Evolutionary conservation across 1,140 invertebrate species (phyloP).

Genomic region (Drosophila erecta): DNA sequence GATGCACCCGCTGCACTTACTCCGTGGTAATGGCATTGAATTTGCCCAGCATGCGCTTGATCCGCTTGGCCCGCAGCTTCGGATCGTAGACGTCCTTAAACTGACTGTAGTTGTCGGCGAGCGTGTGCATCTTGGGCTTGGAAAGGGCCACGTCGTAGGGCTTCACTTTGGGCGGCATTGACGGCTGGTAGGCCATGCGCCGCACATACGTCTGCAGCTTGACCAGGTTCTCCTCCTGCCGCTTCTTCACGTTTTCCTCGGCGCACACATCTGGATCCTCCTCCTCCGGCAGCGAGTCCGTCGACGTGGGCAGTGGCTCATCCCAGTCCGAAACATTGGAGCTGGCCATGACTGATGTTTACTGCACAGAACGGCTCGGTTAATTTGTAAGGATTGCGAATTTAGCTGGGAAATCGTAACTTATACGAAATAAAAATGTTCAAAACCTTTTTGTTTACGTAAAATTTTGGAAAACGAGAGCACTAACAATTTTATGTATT

Average conservation of each 20-base stretch:
- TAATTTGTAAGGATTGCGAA: slow-evolving; percentile 36
- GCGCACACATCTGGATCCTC: slow-evolving; percentile 61
- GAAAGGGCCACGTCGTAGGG: slow-evolving; percentile 56
- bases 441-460: slow-evolving; percentile 3
- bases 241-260: slow-evolving; percentile 48
- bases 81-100: slow-evolving; percentile 66
- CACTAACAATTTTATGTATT: slow-evolving; percentile 25
- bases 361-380: neutral
- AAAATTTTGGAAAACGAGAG: slow-evolving; percentile 9
- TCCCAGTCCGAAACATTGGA: slow-evolving; percentile 74
- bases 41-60: slow-evolving; percentile 65
- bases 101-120: slow-evolving; percentile 58
- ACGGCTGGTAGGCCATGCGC: slow-evolving; percentile 73
- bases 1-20: slow-evolving; percentile 41
- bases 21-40: slow-evolving; percentile 73
- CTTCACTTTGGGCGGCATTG: slow-evolving; percentile 57
- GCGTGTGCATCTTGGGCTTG: slow-evolving; percentile 40
- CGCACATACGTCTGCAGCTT: slow-evolving; percentile 69
- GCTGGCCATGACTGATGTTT: slow-evolving; percentile 51
- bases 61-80: slow-evolving; percentile 60
- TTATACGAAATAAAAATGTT: neutral
- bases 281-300: slow-evolving; percentile 37
- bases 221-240: slow-evolving; percentile 55
- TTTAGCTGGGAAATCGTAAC: slow-evolving; percentile 10
- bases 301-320: slow-evolving; percentile 62